Conservation (phyloP, 2,888 invertebrate species). For the Hermaeophaga mercurialis region DNA sequence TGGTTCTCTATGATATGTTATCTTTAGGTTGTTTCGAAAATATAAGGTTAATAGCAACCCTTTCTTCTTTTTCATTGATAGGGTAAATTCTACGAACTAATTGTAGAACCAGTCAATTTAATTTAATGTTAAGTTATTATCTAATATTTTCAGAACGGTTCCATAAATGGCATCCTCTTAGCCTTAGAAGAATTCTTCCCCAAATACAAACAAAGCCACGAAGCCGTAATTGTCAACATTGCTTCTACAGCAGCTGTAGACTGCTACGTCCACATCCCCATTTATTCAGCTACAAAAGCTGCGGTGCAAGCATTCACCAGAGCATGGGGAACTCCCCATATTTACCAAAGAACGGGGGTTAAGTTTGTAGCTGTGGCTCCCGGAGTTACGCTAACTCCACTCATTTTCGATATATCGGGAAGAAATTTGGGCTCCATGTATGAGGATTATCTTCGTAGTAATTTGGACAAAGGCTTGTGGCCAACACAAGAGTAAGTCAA, state of each 20-base stretch:
- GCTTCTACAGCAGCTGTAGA: constrained; percentile 36
- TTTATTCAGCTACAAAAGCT: constrained; percentile 39
- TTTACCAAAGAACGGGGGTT: constrained; percentile 57
- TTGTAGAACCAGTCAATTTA: too few relatives aligned
- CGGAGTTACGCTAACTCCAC: constrained; percentile 58
- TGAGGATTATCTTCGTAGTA: constrained; percentile 24
- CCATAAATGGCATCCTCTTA: constrained; percentile 37
- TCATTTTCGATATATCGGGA: constrained; percentile 43
- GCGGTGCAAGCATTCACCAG: constrained; percentile 37
- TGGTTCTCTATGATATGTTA: too few relatives aligned
- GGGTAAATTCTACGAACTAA: too few relatives aligned
- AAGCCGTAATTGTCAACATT: constrained; percentile 39
- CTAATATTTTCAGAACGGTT: constrained; percentile 49
- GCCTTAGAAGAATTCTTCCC: constrained; percentile 39
- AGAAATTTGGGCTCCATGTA: constrained; percentile 35
- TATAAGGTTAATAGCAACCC: too few relatives aligned
- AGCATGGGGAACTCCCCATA: constrained; percentile 34
- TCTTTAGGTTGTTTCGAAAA: too few relatives aligned
- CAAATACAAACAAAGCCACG: constrained; percentile 37
- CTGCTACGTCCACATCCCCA: constrained; percentile 27
- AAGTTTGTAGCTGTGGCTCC: constrained; percentile 61
- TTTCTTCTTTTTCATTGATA: too few relatives aligned
- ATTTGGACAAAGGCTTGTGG: not conserved
- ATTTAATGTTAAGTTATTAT: too few relatives aligned
- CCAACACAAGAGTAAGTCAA: constrained; percentile 36